phyloP scores from a whole-genome alignment of 1,140 invertebrate genomes.

The Diabrotica virgifera region DNA sequence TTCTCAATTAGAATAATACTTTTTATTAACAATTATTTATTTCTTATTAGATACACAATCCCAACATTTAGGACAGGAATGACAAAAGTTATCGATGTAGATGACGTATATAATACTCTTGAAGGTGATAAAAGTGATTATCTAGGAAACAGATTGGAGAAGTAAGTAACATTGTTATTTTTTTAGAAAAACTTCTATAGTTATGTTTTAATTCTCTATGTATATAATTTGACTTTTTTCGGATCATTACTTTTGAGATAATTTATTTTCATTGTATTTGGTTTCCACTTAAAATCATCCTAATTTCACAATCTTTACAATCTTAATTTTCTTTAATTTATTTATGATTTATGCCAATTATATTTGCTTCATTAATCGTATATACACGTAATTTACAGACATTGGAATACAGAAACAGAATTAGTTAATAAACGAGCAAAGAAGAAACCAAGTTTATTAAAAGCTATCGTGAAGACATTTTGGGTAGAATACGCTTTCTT shows the following conservation, averaged over 20 bases:
- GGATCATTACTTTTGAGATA: no score
- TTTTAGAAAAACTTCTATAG: no score
- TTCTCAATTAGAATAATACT: no score
- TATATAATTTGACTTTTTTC: no score
- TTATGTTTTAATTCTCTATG: no score
- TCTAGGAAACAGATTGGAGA: constrained; percentile 5
- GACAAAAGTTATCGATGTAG: neutral
- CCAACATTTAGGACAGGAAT: constrained; percentile 2
- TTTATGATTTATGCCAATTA: no score
- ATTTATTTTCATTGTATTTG: no score
- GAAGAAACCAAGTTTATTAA: constrained; percentile 43
- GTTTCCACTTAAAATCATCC: no score
- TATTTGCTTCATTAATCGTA: no score
- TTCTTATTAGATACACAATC: neutral
- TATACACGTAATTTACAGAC: constrained; percentile 18
- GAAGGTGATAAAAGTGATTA: neutral
- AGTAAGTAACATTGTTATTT: neutral
- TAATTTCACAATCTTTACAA: no score
- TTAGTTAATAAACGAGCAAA: constrained; percentile 24
- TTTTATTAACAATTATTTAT: neutral
- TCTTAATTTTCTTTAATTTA: no score
- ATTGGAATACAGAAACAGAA: constrained; percentile 49
- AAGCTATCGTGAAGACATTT: constrained; percentile 47
- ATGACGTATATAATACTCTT: constrained; percentile 4
- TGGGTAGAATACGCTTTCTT: constrained; percentile 44